These are phyloP conservation scores for Schizothorax lantsangensis DNA, from an alignment of 2,797 vertebrate genomes.

Conservation along the genomic window DNA sequence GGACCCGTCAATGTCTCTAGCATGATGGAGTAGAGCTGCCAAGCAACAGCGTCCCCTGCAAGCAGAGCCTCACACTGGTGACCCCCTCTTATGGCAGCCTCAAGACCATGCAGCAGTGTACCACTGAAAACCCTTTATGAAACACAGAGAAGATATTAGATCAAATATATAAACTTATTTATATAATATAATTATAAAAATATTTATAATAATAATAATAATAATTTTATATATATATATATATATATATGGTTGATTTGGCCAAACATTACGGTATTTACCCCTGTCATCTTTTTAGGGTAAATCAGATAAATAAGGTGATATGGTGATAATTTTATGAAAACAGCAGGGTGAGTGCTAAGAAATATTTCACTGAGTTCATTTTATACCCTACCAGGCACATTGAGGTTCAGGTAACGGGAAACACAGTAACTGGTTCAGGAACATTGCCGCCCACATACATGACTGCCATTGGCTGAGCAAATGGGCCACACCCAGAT, in stretches of 20 bases:
- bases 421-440: conserved; percentile 87
- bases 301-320: neutral
- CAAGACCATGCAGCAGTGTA: conserved; percentile 76
- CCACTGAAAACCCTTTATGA: conserved; percentile 77
- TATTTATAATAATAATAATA: no score
- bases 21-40: conserved; percentile 72
- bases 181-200: no score
- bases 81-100: conserved; percentile 68
- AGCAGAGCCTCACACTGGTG: conserved; percentile 66
- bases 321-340: neutral
- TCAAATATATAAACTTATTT: no score
- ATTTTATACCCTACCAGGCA: conserved; percentile 78
- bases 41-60: conserved; percentile 53
- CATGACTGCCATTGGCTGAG: conserved; percentile 97
- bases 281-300: neutral
- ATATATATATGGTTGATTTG: no score
- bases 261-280: no score
- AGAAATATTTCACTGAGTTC: neutral
- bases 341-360: neutral
- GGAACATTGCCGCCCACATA: conserved; percentile 85
- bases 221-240: no score
- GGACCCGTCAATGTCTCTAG: conserved; percentile 59
- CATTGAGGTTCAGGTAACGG: conserved; percentile 85
- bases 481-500: conserved; percentile 83
- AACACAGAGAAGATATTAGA: neutral